phyloP scores from a whole-genome alignment of 2,113 vertebrate species.

The Pachyramphus minor region DNA sequence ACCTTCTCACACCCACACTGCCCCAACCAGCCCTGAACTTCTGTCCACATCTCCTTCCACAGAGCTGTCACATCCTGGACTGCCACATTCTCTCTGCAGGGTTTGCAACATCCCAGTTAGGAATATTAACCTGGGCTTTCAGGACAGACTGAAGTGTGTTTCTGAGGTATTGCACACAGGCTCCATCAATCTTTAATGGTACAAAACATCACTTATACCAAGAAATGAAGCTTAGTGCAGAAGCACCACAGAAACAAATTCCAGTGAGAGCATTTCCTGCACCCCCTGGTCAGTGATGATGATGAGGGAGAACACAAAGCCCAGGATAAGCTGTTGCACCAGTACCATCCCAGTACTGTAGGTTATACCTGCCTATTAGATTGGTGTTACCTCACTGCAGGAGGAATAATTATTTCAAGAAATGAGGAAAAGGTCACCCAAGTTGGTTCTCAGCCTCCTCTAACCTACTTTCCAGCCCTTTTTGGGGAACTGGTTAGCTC shows the following conservation, averaged over 20 bases:
- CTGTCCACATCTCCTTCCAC: neutral
- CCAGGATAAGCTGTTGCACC: neutral
- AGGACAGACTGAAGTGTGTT: fast-evolving
- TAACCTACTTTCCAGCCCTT: neutral
- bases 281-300: fast-evolving
- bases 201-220: neutral
- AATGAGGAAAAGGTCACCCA: neutral
- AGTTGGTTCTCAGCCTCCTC: neutral
- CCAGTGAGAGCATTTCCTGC: fast-evolving
- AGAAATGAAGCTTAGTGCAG: neutral
- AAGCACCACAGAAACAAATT: neutral
- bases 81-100: fast-evolving
- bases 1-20: neutral
- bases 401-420: neutral
- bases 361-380: fast-evolving
- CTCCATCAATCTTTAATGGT: neutral
- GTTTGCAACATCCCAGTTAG: neutral
- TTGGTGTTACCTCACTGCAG: neutral
- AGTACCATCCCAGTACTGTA: fast-evolving
- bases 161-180: neutral
- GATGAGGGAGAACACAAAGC: neutral
- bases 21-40: neutral
- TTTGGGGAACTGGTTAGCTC: neutral
- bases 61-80: fast-evolving
- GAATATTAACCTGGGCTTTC: fast-evolving